These are phyloP conservation scores for Folsomia candida DNA, from an alignment of 2,888 invertebrate species.

Conservation along the genomic window DNA sequence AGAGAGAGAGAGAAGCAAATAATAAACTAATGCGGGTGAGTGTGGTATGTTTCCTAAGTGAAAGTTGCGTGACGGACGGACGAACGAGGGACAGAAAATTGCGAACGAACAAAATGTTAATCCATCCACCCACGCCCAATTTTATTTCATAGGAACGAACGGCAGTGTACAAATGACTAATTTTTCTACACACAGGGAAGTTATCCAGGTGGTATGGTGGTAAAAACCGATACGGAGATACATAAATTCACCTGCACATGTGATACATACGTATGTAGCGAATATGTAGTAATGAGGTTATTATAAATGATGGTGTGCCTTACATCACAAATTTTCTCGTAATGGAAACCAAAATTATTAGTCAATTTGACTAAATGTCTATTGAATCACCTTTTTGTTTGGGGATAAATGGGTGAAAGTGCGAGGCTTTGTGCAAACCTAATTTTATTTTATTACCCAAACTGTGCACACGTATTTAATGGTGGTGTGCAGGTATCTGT, in stretches of 20 bases:
- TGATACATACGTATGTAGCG: not conserved
- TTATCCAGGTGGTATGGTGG: too few species aligned
- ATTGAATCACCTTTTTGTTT: constrained; percentile 1
- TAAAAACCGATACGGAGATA: not conserved
- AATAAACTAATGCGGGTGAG: not conserved
- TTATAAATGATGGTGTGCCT: not conserved
- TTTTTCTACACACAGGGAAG: not conserved
- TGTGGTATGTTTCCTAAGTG: not conserved
- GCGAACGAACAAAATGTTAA: not conserved
- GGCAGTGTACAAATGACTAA: not conserved
- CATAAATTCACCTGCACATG: not conserved
- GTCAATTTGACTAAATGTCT: constrained; percentile 1
- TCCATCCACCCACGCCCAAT: constrained; percentile 3
- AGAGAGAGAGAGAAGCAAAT: not conserved
- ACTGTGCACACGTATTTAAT: too few species aligned
- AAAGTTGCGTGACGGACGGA: constrained; percentile 1
- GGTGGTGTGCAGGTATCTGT: too few species aligned
- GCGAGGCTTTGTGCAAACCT: too few species aligned
- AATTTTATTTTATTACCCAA: too few species aligned
- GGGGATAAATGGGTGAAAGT: too few species aligned
- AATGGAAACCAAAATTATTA: not conserved
- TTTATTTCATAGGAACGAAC: too few species aligned
- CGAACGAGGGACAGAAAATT: too few species aligned
- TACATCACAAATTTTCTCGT: not conserved
- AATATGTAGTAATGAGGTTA: not conserved